A percentile compares a stretch with the other conserved stretches of the same genome.
Evolutionary conservation across 2,888 invertebrate species (phyloP).

Genomic region (Caenorhabditis uteleia): DNA sequence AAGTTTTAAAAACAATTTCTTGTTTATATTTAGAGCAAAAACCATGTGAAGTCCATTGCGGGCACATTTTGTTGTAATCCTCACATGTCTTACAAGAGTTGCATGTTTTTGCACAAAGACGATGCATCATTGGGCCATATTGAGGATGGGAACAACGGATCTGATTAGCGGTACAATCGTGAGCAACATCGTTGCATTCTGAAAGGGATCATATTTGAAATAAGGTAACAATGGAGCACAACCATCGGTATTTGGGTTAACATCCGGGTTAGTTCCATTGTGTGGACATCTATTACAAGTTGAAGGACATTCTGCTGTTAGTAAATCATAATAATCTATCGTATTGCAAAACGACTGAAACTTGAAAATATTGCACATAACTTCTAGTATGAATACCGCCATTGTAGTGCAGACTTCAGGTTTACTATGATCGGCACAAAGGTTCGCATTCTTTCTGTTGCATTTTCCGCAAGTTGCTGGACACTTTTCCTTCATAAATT

Average conservation of each 20-base stretch:
- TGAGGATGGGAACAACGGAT: slow-evolving; percentile 17
- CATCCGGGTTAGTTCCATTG: slow-evolving; percentile 12
- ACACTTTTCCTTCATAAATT: slow-evolving; percentile 46
- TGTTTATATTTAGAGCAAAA: slow-evolving; percentile 30
- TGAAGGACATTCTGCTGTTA: slow-evolving; percentile 39
- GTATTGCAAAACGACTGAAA: slow-evolving; percentile 41
- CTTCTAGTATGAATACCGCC: slow-evolving; percentile 11
- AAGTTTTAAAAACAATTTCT: slow-evolving; percentile 10
- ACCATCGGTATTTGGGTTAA: background rate
- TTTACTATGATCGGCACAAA: slow-evolving; percentile 30
- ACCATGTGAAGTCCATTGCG: slow-evolving; percentile 18
- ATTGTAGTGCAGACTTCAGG: slow-evolving; percentile 27
- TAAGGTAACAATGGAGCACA: background rate
- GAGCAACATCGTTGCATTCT: slow-evolving; percentile 32
- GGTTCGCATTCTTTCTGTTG: slow-evolving; percentile 38
- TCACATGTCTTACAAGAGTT: slow-evolving; percentile 32
- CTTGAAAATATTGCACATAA: background rate
- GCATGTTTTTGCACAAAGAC: slow-evolving; percentile 41
- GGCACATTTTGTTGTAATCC: slow-evolving; percentile 31
- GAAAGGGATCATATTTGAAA: background rate
- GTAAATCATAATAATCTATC: slow-evolving; percentile 39
- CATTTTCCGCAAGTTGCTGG: slow-evolving; percentile 45
- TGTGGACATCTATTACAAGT: slow-evolving; percentile 42
- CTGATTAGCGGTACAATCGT: slow-evolving; percentile 20
- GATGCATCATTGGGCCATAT: slow-evolving; percentile 36